Percentiles rank a stretch among this genome's conserved stretches.
Conservation (phyloP, 2,888 invertebrate species). For the Rhagophthalmus giganteus region DNA sequence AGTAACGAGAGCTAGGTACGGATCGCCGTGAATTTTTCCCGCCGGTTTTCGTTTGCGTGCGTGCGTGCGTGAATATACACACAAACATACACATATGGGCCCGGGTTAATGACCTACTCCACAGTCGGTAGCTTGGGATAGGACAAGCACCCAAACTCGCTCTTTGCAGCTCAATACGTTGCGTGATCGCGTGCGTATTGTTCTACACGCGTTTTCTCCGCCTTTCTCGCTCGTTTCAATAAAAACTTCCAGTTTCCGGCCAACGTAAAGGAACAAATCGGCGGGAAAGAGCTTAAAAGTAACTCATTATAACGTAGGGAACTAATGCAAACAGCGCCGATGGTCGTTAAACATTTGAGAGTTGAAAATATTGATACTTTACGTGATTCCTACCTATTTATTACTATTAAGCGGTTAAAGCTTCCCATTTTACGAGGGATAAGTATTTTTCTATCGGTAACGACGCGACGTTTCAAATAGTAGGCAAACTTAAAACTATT, state of each 20-base stretch:
- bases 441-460: background rate
- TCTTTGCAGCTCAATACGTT: conserved; percentile 36
- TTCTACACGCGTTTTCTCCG: conserved; percentile 16
- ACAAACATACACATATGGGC: conserved; percentile 45
- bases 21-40: conserved; percentile 43
- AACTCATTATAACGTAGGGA: conserved; percentile 29
- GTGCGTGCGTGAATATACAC: conserved; percentile 32
- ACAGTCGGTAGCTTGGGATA: conserved; percentile 53
- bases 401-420: background rate
- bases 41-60: conserved; percentile 48
- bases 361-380: conserved; percentile 34
- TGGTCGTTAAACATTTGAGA: conserved; percentile 34
- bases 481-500: background rate
- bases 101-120: conserved; percentile 53
- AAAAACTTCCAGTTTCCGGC: conserved; percentile 14
- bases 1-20: conserved; percentile 26
- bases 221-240: conserved; percentile 12
- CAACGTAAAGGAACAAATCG: conserved; percentile 15
- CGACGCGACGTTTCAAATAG: background rate
- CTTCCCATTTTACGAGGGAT: background rate
- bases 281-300: conserved; percentile 11
- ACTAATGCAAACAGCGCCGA: conserved; percentile 36
- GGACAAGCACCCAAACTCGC: conserved; percentile 45
- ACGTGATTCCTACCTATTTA: conserved; percentile 12
- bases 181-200: conserved; percentile 28